phyloP scores from a whole-genome alignment of 2,888 invertebrate species.

The Thalpophila matura region DNA sequence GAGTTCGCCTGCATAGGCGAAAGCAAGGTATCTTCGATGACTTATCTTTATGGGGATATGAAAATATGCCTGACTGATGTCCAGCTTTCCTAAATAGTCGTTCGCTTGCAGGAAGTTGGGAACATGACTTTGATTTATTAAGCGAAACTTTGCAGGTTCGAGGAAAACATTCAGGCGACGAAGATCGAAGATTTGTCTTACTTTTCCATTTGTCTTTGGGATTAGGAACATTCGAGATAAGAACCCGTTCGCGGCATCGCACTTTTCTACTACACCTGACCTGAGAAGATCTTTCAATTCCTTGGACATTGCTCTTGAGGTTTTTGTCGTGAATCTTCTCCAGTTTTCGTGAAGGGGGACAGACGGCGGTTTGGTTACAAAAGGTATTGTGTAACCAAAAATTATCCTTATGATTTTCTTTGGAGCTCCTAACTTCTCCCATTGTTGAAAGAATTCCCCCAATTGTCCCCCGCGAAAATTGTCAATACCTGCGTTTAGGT shows the following conservation, averaged over 20 bases:
- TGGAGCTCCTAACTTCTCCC: conserved; percentile 20
- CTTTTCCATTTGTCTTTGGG: conserved; percentile 14
- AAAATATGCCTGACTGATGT: conserved; percentile 42
- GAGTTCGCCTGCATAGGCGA: conserved; percentile 13
- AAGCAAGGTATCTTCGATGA: conserved; percentile 34
- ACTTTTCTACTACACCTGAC: conserved; percentile 2
- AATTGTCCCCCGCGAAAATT: conserved; percentile 28
- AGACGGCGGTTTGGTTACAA: conserved; percentile 36
- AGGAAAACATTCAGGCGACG: conserved; percentile 24
- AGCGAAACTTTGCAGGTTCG: conserved; percentile 30
- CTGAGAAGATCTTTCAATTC: conserved; percentile 3
- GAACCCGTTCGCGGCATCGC: not conserved
- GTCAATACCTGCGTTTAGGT: conserved; percentile 1
- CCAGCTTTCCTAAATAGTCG: conserved; percentile 40
- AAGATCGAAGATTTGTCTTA: conserved; percentile 41
- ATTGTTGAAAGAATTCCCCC: not conserved
- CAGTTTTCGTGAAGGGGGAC: conserved; percentile 1
- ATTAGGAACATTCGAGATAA: conserved; percentile 10
- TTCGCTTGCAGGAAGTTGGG: conserved; percentile 22
- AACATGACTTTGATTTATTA: conserved; percentile 31
- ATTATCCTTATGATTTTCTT: conserved; percentile 29
- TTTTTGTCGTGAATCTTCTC: conserved; percentile 3
- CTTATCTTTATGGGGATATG: conserved; percentile 25
- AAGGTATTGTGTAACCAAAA: conserved; percentile 41
- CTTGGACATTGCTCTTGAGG: conserved; percentile 1